Evolutionary conservation across 1,140 invertebrate species (phyloP).

Genomic region (Rhagoletis zephyria): DNA sequence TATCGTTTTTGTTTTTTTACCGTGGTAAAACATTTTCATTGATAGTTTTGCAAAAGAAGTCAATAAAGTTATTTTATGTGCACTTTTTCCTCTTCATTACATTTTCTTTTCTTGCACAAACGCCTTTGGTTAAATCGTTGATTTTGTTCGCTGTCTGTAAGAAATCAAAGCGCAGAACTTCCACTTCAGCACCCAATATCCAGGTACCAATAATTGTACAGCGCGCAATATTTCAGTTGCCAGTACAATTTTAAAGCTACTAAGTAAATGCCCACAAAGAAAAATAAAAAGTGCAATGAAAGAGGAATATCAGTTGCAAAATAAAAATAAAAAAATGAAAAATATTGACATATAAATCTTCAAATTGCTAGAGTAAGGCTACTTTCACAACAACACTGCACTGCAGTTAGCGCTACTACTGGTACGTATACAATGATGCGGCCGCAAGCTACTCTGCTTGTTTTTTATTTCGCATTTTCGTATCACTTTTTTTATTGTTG

Average conservation of each 20-base stretch:
- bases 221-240: neutral
- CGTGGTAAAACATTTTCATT: too few species aligned
- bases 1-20: too few species aligned
- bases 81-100: too few species aligned
- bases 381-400: neutral
- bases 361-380: neutral
- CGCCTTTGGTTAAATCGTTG: neutral
- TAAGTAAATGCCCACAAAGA: neutral
- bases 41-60: too few species aligned
- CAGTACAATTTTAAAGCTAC: neutral
- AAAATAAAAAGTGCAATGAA: neutral
- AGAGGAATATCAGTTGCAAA: neutral
- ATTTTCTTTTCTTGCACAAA: neutral
- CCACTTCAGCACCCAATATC: neutral
- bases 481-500: neutral
- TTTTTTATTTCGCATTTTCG: neutral
- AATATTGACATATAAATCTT: neutral
- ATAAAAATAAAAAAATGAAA: neutral
- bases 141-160: neutral
- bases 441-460: neutral
- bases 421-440: neutral
- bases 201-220: neutral
- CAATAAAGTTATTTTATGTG: neutral
- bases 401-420: neutral
- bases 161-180: neutral